phyloP scores from a whole-genome alignment of 2,888 invertebrate genomes.

The Ecdyonurus torrentis region DNA sequence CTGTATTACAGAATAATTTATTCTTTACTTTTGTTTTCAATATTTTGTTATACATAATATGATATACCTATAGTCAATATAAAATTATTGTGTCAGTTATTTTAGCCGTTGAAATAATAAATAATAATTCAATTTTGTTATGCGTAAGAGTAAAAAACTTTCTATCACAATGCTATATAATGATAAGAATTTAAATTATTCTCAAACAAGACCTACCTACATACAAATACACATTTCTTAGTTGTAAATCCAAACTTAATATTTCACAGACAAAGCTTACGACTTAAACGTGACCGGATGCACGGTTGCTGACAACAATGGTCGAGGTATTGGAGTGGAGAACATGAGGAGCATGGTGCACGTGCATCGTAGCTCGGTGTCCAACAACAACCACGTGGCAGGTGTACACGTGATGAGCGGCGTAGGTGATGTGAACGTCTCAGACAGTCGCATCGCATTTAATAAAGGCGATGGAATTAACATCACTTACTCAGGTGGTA shows the following conservation, averaged over 20 bases:
- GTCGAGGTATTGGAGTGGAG: slow-evolving; percentile 87
- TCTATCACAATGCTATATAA: neutral
- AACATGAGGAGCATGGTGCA: slow-evolving; percentile 80
- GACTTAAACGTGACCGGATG: slow-evolving; percentile 79
- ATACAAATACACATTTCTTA: neutral
- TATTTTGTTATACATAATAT: neutral
- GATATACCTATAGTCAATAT: neutral
- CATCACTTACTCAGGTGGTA: slow-evolving; percentile 88
- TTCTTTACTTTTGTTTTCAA: neutral
- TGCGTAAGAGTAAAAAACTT: neutral
- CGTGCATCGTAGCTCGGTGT: slow-evolving; percentile 64
- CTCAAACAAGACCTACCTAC: slow-evolving; percentile 2
- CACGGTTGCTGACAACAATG: slow-evolving; percentile 73
- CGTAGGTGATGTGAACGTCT: slow-evolving; percentile 86
- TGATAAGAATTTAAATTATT: neutral
- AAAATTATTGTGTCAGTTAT: neutral
- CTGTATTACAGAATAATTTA: neutral
- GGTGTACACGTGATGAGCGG: slow-evolving; percentile 81
- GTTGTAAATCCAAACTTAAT: neutral
- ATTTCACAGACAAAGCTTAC: slow-evolving; percentile 42
- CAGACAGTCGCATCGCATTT: slow-evolving; percentile 72
- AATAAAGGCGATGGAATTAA: slow-evolving; percentile 93
- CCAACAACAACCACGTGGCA: slow-evolving; percentile 76
- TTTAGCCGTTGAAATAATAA: neutral
- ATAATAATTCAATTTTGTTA: neutral